Evolutionary conservation across 2,888 invertebrate species (phyloP), one percentile per base, ranked within the genome.

Genomic region (Gisinianus flammeolus): DNA sequence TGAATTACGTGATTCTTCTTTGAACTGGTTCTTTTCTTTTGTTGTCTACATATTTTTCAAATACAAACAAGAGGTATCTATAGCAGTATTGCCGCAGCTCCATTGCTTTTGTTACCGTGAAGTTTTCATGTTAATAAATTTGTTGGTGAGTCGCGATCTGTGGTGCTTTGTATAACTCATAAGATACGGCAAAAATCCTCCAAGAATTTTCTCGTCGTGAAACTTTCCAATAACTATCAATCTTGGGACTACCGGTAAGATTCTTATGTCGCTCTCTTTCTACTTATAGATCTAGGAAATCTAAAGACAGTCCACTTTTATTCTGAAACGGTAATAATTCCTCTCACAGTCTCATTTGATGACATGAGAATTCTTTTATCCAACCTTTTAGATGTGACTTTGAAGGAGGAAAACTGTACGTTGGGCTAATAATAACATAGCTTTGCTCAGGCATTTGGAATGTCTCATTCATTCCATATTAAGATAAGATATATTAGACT

Each of bases 341-440:
- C 67, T 68, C n/a, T 26, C 56, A 56, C 30, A 31, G 66, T 74
- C 44, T 67, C 67, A 74, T 74, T 74, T 67, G 44, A 16, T 66
- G 74, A 74, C 74, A 74, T 64, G 74, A 74, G 74, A 74, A 74
- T 74, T 74, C 66, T 66, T 35, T 74, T 74, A 26, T 33, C 52
- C 66, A 31, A 31, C 26, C 62, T 31, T 19, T 31, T 3, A 16
- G 35, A 68, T 68, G 68, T 68, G 68, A 44, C 68, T 68, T 35
- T 44, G 8, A n/a, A 68, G 33, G 68, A 24, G 44, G 2, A 44
- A 33, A 68, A 68, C 35, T 33, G 44, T 35, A 24, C 19, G n/a
- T 68, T 68, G 19, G 2, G 24, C 68, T 33, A 68, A 68, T 68
- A 68, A 68, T 68, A 68, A 44, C 68, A 68, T 68, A 68, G 68